A percentile compares a stretch with the other conserved stretches of the same genome.
phyloP scores from a whole-genome alignment of 2,797 vertebrate genomes.

The Pampus argenteus region DNA sequence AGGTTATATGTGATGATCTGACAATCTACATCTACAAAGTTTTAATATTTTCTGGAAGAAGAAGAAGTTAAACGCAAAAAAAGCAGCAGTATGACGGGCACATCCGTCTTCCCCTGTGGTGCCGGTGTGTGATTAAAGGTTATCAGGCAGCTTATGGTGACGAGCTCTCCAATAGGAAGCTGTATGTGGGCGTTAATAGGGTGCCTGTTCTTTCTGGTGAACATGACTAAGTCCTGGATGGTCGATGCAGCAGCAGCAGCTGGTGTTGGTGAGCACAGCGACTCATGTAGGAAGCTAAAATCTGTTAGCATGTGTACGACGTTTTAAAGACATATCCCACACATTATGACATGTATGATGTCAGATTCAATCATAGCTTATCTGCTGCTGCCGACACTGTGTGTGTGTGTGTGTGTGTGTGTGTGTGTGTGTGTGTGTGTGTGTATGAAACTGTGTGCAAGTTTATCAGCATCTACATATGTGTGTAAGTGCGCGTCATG shows the following conservation, averaged over 20 bases:
- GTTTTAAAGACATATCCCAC: conserved; percentile 16
- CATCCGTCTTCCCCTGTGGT: background rate
- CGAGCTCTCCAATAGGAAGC: conserved; percentile 21
- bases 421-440: conserved; percentile 3
- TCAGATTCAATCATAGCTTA: conserved; percentile 43
- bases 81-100: background rate
- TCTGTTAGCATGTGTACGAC: conserved; percentile 21
- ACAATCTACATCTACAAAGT: background rate
- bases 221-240: conserved; percentile 31
- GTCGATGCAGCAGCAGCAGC: conserved; percentile 11
- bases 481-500: conserved; percentile 40
- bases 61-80: background rate
- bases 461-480: conserved; percentile 18
- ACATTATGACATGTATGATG: conserved; percentile 36
- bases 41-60: background rate
- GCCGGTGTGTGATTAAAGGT: conserved; percentile 27
- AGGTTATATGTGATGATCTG: too few relatives aligned
- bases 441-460: conserved; percentile 18
- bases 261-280: conserved; percentile 4
- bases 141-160: conserved; percentile 9
- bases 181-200: conserved; percentile 29
- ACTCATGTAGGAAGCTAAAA: conserved; percentile 41
- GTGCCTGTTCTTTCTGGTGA: conserved; percentile 20
- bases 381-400: conserved; percentile 35
- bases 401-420: conserved; percentile 16